Conservation (phyloP, 2,888 invertebrate genomes). For the Apamea crenata region DNA sequence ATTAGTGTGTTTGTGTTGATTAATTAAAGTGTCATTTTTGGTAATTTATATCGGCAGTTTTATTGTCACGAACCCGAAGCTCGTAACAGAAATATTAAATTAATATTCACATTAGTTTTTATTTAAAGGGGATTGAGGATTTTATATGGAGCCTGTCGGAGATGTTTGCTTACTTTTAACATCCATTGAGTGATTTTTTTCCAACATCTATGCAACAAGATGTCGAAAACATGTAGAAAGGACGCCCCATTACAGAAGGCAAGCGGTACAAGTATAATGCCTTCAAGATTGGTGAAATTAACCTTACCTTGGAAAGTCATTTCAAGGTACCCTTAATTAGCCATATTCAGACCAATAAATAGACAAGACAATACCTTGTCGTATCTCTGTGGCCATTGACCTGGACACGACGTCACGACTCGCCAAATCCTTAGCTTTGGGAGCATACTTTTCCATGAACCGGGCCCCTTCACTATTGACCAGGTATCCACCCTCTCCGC, state of each 20-base stretch:
- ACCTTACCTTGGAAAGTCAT: too few species aligned
- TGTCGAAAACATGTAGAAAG: background rate
- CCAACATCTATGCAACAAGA: too few species aligned
- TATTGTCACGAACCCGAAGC: too few species aligned
- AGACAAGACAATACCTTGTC: constrained; percentile 87
- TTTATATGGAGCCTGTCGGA: too few species aligned
- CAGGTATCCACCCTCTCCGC: constrained; percentile 99
- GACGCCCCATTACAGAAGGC: background rate
- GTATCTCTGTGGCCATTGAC: constrained; percentile 99
- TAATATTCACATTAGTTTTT: background rate
- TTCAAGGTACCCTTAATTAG: too few species aligned
- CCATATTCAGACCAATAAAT: background rate
- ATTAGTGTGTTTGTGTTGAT: too few species aligned
- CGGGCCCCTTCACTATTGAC: constrained; percentile 98
- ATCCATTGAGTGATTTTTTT: too few species aligned
- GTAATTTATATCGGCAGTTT: too few species aligned
- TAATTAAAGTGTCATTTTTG: too few species aligned
- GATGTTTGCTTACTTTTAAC: too few species aligned
- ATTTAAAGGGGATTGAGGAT: too few species aligned
- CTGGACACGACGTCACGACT: constrained; percentile 99
- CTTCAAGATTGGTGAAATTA: background rate
- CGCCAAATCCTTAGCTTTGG: constrained; percentile 98
- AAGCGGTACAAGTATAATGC: background rate
- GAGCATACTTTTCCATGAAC: constrained; percentile 99
- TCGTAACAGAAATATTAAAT: too few species aligned